Conservation (phyloP, 2,113 vertebrate genomes). For the Trichomycterus rosablanca region DNA sequence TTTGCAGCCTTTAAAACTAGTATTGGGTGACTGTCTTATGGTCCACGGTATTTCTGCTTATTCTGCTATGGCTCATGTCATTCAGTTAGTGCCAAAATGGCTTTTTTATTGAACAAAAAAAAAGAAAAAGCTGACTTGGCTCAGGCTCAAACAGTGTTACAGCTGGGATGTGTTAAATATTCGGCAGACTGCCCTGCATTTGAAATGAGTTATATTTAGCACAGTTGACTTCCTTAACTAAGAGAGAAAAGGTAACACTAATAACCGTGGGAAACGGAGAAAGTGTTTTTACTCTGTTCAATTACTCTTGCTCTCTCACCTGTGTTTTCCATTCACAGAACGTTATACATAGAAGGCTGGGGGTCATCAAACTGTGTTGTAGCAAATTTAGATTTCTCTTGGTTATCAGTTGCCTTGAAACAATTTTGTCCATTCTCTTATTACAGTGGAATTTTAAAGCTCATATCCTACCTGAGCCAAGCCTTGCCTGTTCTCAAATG, state of each 20-base stretch:
- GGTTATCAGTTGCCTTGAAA: background rate
- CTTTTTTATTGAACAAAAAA: constrained; percentile 58
- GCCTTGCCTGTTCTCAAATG: too few species aligned
- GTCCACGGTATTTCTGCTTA: constrained; percentile 57
- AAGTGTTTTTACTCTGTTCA: constrained; percentile 27
- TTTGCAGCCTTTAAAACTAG: too few species aligned
- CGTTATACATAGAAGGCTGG: too few species aligned
- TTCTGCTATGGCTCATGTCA: constrained; percentile 83
- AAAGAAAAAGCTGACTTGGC: constrained; percentile 86
- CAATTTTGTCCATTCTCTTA: too few species aligned
- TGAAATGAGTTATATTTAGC: constrained; percentile 97
- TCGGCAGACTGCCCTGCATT: constrained; percentile 98
- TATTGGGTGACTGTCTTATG: constrained; percentile 8
- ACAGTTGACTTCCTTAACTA: constrained; percentile 89
- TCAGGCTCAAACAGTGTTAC: constrained; percentile 94
- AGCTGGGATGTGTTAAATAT: constrained; percentile 99
- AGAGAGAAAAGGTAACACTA: constrained; percentile 87
- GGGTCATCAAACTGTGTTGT: too few species aligned
- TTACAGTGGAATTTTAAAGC: too few species aligned
- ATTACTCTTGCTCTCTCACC: background rate
- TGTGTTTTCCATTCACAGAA: background rate
- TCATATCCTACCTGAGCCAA: too few species aligned
- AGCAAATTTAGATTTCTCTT: constrained; percentile 2
- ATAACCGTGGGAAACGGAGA: constrained; percentile 88
- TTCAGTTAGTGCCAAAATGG: constrained; percentile 96